phyloP scores from a whole-genome alignment of 1,140 invertebrate genomes.

The Ceratosolen fusciceps region DNA sequence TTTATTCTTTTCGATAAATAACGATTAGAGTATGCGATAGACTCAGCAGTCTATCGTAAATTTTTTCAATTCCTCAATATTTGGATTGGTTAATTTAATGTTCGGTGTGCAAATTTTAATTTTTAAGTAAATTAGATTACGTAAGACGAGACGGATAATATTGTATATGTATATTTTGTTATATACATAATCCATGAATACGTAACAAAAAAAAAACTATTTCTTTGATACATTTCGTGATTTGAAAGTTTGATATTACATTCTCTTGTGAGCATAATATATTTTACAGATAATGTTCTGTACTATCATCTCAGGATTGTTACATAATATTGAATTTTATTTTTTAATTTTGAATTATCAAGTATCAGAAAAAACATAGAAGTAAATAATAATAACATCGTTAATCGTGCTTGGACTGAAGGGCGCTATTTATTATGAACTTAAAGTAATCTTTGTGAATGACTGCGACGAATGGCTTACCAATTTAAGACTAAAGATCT shows the following conservation, averaged over 20 bases:
- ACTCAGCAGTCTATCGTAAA: too few relatives aligned
- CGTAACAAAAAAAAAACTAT: neutral
- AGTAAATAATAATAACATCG: neutral
- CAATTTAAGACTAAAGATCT: slow-evolving; percentile 12
- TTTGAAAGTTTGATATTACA: neutral
- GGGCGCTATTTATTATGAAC: slow-evolving; percentile 9
- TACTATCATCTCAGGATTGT: neutral
- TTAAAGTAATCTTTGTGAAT: slow-evolving; percentile 2
- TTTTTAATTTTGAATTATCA: neutral
- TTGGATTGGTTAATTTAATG: neutral
- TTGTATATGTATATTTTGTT: neutral
- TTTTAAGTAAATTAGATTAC: neutral
- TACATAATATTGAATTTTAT: neutral
- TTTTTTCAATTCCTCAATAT: neutral
- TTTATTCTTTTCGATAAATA: too few relatives aligned
- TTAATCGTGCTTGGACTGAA: neutral
- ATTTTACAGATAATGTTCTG: neutral
- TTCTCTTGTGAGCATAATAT: neutral
- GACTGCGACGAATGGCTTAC: neutral
- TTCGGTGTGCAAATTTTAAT: neutral
- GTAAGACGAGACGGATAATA: neutral
- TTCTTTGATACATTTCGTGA: neutral
- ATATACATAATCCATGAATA: neutral
- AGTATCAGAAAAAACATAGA: neutral
- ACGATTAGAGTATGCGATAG: too few relatives aligned